phyloP scores from a whole-genome alignment of 2,113 vertebrate genomes.

The Etheostoma cragini region DNA sequence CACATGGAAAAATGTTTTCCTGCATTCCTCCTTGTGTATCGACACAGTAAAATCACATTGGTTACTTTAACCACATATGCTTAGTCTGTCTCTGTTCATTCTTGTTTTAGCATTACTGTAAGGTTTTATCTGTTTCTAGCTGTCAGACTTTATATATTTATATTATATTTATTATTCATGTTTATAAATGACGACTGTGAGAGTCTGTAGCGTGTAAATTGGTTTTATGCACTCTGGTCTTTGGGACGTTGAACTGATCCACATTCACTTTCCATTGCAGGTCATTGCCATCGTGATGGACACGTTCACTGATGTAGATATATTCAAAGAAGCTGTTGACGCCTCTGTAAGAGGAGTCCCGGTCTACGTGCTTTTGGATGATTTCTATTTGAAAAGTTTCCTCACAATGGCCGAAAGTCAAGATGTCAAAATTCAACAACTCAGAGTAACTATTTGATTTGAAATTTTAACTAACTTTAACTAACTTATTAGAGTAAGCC shows the following conservation, averaged over 20 bases:
- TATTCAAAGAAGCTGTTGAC: constrained; percentile 94
- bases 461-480: neutral
- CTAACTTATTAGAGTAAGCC: no score
- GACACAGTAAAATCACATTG: neutral
- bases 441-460: constrained; percentile 87
- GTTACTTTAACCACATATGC: neutral
- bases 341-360: constrained; percentile 90
- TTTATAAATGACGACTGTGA: neutral
- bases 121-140: neutral
- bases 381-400: constrained; percentile 89
- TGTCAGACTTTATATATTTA: neutral
- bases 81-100: neutral
- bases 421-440: constrained; percentile 91
- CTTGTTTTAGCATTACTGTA: neutral
- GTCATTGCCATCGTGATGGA: constrained; percentile 97
- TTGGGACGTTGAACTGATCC: neutral
- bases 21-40: neutral
- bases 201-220: neutral
- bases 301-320: constrained; percentile 94
- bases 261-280: constrained; percentile 78
- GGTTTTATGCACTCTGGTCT: neutral
- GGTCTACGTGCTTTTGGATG: constrained; percentile 93
- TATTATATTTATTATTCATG: constrained; percentile 8
- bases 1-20: neutral
- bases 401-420: constrained; percentile 92